Base-by-base conservation (phyloP, 2,113 vertebrate genomes). In the Xyliphius kryptos region DNA sequence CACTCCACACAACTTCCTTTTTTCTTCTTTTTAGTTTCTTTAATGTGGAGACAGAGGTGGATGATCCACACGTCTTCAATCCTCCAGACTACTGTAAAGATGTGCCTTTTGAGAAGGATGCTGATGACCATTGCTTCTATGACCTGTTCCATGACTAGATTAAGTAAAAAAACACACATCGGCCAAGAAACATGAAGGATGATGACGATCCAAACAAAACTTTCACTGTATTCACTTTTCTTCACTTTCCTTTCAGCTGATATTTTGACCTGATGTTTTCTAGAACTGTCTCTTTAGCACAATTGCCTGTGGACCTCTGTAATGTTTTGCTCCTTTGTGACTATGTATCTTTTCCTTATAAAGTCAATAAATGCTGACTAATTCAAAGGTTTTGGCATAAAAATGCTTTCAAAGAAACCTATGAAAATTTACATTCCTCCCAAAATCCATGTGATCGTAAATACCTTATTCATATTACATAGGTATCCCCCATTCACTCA, bases 81-180 rank as follows among this genome's bases (percentile, higher is more conserved):
- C 69, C 38, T 13, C 73, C 73, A 19, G 48, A 70, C 50, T 72
- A 63, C 41, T 75, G 73, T 16, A 66, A 69, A 1, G 44, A 26
- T 0, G 53, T 56, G 61, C 0, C 37, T 9, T 54, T 72, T 14
- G 73, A 71, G 16, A 58, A 72, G 3, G 41, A 14, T 6, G 10
- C 52, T 10, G 71, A 72, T 1, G 61, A 65, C 9, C 69, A 71
- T 66, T 69, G 66, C 62, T 69, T 75, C 62, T 75, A 66, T 9
- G 73, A 71, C 55, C 61, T 71, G 14, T 75, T 75, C 55, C 71
- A 73, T n/a, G 66, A 75, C 58, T 75, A 54, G 69, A 49, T 22
- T 14, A 1, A 12, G 15, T 13, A 68, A 55, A 20, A 14, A 47
- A 14, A 26, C 1, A 43, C 6, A n/a, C 50, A 65, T 13, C n/a